Percentiles rank a stretch among this genome's conserved stretches.
phyloP scores from a whole-genome alignment of 1,140 invertebrate species.

The Thaumetopoea pityocampa region DNA sequence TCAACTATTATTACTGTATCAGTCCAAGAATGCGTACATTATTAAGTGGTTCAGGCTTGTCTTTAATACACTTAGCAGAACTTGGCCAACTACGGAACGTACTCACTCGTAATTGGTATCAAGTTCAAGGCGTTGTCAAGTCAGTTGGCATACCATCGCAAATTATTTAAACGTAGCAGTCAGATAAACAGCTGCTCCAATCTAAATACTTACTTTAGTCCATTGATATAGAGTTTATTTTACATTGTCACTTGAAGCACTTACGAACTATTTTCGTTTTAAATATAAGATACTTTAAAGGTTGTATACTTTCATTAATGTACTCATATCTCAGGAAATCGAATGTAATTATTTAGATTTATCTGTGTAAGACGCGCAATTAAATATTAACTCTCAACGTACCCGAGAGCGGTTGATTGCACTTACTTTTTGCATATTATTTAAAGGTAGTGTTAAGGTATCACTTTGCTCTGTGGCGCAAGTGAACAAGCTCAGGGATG shows the following conservation, averaged over 20 bases:
- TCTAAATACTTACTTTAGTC: conserved; percentile 5
- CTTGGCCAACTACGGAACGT: too few relatives aligned
- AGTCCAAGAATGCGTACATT: too few relatives aligned
- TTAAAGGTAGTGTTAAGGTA: conserved; percentile 21
- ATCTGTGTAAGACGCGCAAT: conserved; percentile 6
- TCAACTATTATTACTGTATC: too few relatives aligned
- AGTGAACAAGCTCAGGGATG: not conserved
- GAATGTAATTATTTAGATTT: conserved; percentile 38
- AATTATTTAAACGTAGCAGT: conserved; percentile 18
- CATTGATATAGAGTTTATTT: conserved; percentile 22
- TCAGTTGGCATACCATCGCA: conserved; percentile 16
- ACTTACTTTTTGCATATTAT: conserved; percentile 2
- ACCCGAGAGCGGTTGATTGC: conserved; percentile 44
- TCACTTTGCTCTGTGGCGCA: too few relatives aligned
- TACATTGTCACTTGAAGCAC: conserved; percentile 3
- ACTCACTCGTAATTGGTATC: conserved; percentile 25
- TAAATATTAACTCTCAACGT: conserved; percentile 19
- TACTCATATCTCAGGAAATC: conserved; percentile 43
- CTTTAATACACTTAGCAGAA: too few relatives aligned
- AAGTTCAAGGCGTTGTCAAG: conserved; percentile 29
- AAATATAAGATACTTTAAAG: conserved; percentile 44
- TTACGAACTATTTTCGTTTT: conserved; percentile 23
- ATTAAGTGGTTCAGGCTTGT: too few relatives aligned
- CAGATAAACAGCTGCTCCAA: not conserved
- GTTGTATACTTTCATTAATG: conserved; percentile 35